Base-by-base conservation (phyloP, 2,113 vertebrate genomes). In the Takifugu bimaculatus region DNA sequence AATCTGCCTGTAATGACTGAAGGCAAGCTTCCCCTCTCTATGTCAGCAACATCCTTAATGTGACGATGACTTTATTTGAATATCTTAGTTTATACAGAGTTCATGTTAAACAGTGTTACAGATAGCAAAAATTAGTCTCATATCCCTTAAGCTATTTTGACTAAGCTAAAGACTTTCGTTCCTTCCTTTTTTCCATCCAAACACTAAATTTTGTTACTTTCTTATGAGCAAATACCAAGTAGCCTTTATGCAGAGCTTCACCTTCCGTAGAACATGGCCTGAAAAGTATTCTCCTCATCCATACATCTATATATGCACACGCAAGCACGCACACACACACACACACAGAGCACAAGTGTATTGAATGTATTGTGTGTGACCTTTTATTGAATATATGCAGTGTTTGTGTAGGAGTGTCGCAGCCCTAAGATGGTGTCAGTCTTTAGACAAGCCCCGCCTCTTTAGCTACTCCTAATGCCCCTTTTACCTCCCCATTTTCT, bases 81-180 rank as follows among this genome's bases (percentile, higher is more conserved):
- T 32, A 6, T 32, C 29, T 32, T 32, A 32, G 29, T 32, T 32
- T 32, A 32, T 32, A 93, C 90, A 89, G 90, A 93, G 91, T 87
- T 93, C 90, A 89, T 94, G 95, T 96, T 93, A 96, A 91, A 89
- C 90, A 91, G 89, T 86, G 91, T 91, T 93, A 89, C 88, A 63
- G 70, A 54, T 88, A 93, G 93, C 92, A 92, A 93, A 87, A 88
- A 88, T 68, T 74, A 42, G 63, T 65, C 80, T 83, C 74, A 68
- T 55, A 53, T 45, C 74, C 78, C 76, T 54, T 77, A 82, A 87
- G 85, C 78, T 80, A 81, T 79, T 32, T 32, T 32, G 29, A 32
- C 29, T 44, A 44, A 44, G 13, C 43, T 43, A 20, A 20, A 20
- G 20, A 20, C 20, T 43, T 43, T 3, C 2, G 2, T 7, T 44